Evolutionary conservation across 2,888 invertebrate genomes (phyloP).

Genomic region (Linnaemya tessellans): DNA sequence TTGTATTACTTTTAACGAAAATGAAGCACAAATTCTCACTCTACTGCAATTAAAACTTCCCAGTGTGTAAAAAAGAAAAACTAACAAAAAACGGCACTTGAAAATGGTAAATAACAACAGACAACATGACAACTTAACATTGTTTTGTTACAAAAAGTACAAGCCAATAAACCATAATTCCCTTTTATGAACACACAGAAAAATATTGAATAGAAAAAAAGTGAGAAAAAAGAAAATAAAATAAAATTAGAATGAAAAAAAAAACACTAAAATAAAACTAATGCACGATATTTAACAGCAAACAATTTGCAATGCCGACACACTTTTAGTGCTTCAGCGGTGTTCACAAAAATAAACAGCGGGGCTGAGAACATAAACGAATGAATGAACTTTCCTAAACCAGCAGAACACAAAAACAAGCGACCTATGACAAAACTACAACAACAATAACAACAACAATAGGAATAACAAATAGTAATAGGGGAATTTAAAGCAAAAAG

Average conservation of each 20-base stretch:
- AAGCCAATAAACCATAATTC: constrained; percentile 71
- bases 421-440: constrained; percentile 61
- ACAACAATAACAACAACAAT: not conserved
- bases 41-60: constrained; percentile 42
- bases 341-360: not conserved
- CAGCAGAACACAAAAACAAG: not conserved
- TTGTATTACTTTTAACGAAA: constrained; percentile 21
- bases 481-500: constrained; percentile 23
- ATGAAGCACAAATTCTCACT: constrained; percentile 58
- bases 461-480: not conserved
- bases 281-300: constrained; percentile 29
- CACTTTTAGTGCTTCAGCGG: constrained; percentile 69
- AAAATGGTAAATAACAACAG: constrained; percentile 33
- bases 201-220: constrained; percentile 17
- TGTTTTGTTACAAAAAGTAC: constrained; percentile 40
- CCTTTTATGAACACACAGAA: constrained; percentile 32
- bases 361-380: not conserved
- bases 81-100: constrained; percentile 32
- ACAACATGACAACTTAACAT: constrained; percentile 57
- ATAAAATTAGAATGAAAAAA: constrained; percentile 24
- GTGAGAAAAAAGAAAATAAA: not conserved
- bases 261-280: not conserved
- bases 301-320: constrained; percentile 56
- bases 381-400: constrained; percentile 13
- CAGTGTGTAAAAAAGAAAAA: constrained; percentile 1